phyloP scores from a whole-genome alignment of 1,140 invertebrate genomes.

The Eurosta solidaginis region DNA sequence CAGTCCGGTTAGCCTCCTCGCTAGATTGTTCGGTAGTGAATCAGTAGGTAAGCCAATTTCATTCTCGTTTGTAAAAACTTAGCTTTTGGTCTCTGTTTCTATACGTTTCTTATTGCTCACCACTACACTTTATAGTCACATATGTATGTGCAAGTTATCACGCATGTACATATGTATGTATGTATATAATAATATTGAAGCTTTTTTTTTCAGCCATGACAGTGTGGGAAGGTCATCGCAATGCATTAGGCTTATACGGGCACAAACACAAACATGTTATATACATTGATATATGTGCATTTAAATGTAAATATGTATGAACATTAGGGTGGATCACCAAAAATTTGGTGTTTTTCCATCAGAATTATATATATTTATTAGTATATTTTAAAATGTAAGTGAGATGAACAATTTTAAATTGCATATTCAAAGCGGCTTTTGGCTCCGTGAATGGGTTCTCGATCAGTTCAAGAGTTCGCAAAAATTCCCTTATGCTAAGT shows the following conservation, averaged over 20 bases:
- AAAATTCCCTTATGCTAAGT: no score
- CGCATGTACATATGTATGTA: neutral
- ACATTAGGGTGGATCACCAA: neutral
- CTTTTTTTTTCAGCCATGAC: conserved; percentile 58
- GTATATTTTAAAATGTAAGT: no score
- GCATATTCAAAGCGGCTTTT: no score
- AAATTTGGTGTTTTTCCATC: no score
- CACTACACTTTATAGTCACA: neutral
- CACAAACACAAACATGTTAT: neutral
- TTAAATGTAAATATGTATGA: neutral
- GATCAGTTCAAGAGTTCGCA: no score
- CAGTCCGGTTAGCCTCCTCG: neutral
- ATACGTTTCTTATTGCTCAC: neutral
- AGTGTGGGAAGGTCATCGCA: conserved; percentile 58
- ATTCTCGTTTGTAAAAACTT: neutral
- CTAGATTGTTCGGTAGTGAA: neutral
- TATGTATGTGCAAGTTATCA: neutral
- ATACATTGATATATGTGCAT: neutral
- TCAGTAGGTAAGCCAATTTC: no score
- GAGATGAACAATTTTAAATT: no score
- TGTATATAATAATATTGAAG: conserved; percentile 42
- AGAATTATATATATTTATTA: no score
- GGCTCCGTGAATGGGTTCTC: no score
- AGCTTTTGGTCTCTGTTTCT: neutral
- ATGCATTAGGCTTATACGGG: conserved; percentile 8